Evolutionary conservation across 2,888 invertebrate species (phyloP).

Genomic region (Drosophila demipolita): DNA sequence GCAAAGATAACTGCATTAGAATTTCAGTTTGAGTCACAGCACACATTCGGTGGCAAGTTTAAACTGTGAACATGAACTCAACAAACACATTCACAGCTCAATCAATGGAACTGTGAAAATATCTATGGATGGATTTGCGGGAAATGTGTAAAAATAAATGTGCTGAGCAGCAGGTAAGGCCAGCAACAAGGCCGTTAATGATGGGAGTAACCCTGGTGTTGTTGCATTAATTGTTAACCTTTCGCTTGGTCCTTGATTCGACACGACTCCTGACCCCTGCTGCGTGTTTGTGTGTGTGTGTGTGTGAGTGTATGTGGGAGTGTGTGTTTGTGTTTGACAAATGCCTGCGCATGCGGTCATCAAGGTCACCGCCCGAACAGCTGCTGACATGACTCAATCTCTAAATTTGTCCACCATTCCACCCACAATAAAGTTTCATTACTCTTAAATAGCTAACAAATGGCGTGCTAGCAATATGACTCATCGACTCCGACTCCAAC

Average conservation of each 20-base stretch:
- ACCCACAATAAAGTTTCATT: constrained; percentile 15
- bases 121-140: not conserved
- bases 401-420: constrained; percentile 4
- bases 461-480: constrained; percentile 22
- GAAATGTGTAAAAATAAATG: not conserved
- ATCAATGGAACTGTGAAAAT: not conserved
- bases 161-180: constrained; percentile 12
- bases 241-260: constrained; percentile 43
- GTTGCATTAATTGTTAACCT: constrained; percentile 43
- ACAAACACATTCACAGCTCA: not conserved
- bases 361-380: constrained; percentile 67
- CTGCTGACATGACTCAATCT: constrained; percentile 60
- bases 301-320: constrained; percentile 1
- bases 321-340: constrained; percentile 30
- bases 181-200: constrained; percentile 39
- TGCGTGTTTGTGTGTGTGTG: not conserved
- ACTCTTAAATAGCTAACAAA: constrained; percentile 2
- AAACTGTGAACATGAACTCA: constrained; percentile 15
- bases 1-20: not conserved
- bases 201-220: constrained; percentile 20
- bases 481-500: constrained; percentile 18
- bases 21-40: not conserved
- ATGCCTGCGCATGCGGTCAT: constrained; percentile 73
- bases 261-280: constrained; percentile 16
- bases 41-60: constrained; percentile 9